Evolutionary conservation across 2,797 vertebrate genomes (phyloP), one percentile per base, ranked within the genome.

Genomic region (Myiotriccus ornatus): DNA sequence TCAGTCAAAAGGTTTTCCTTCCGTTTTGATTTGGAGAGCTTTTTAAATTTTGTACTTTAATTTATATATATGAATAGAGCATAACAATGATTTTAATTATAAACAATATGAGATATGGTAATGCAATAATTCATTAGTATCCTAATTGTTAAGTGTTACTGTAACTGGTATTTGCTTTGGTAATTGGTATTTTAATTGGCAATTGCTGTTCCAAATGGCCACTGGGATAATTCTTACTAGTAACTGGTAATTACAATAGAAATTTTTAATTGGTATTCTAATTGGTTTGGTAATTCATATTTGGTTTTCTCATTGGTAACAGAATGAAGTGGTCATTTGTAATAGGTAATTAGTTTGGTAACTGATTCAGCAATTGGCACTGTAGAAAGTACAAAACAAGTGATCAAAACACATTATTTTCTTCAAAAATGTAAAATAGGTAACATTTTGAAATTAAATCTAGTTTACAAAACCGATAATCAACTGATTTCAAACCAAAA

Each of bases 121-220:
- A 95, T 91, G 74, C 59, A 90, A 91, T 94, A 88, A 89, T 95
- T 94, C 89, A 88, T 96, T 91, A 92, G 69, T 86, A 95, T 95
- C 92, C 84, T 94, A 95, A 91, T 92, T 95, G 78, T 57, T 95
- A 93, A 95, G 35, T 68, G 67, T 75, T 94, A 94, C 94, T 75
- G 69, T 95, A 94, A 95, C 91, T 84, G 85, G 82, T 86, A 92
- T 93, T 88, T 96, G 87, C 87, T 86, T 94, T 76, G 83, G 77
- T 96, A 95, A 95, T 95, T 96, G 92, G 83, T 67, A 94, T 94
- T 96, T 92, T 95, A 96, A 96, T 96, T 96, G 83, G 87, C 77
- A 91, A 93, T 91, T 88, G 89, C 67, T 88, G 77, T 91, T 97
- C 74, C 73, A 94, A 96, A 97, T 89, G 85, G 87, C 94, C 89